Conservation (phyloP, 2,888 invertebrate genomes). For the Leptinotarsa tumamoca region DNA sequence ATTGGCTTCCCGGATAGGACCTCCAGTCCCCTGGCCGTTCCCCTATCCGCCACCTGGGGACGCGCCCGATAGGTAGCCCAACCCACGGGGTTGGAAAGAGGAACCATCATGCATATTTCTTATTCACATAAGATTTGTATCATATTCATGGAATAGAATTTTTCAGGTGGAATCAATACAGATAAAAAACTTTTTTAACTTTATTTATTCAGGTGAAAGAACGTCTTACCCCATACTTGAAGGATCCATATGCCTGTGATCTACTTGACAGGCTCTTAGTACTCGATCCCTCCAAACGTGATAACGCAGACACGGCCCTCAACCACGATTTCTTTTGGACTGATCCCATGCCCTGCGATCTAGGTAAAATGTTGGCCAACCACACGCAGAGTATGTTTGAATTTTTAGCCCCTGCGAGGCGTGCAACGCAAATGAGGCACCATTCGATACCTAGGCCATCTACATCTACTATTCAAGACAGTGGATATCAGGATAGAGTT, state of each 20-base stretch:
- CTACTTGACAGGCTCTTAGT: conserved; percentile 91
- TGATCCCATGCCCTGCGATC: conserved; percentile 94
- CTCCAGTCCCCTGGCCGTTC: no score
- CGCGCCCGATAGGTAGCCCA: no score
- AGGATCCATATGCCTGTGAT: conserved; percentile 92
- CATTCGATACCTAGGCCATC: conserved; percentile 72
- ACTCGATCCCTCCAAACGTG: conserved; percentile 89
- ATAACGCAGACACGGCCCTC: conserved; percentile 91
- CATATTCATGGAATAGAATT: no score
- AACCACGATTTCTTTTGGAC: conserved; percentile 99
- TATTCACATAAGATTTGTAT: no score
- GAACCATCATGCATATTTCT: no score
- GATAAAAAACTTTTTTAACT: not conserved
- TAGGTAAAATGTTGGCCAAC: conserved; percentile 91
- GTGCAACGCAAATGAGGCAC: conserved; percentile 77
- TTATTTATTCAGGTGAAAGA: conserved; percentile 74
- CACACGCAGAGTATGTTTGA: conserved; percentile 96
- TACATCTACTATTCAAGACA: conserved; percentile 73
- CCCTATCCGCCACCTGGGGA: no score
- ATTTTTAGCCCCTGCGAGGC: conserved; percentile 82
- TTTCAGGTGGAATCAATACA: no score
- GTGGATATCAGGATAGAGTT: conserved; percentile 87
- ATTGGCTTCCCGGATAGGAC: no score
- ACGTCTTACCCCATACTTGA: conserved; percentile 88
- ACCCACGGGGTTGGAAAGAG: no score